phyloP scores from a whole-genome alignment of 2,113 vertebrate genomes.

The Chaetura pelagica region DNA sequence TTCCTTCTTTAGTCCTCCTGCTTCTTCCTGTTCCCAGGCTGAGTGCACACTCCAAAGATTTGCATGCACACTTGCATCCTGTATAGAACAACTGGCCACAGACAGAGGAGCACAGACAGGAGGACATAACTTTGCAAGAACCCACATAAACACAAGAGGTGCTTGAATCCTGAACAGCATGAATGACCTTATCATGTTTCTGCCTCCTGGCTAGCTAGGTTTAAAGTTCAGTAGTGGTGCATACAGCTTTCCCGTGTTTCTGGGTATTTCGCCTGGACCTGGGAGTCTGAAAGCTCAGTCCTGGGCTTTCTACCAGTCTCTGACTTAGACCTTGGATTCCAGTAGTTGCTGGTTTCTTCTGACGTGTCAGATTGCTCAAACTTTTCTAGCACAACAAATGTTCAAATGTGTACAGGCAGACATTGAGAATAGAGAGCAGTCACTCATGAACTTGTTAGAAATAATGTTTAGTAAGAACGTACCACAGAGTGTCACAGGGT shows the following conservation, averaged over 20 bases:
- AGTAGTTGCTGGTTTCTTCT: neutral
- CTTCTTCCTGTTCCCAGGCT: neutral
- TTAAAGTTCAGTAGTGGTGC: neutral
- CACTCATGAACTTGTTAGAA: neutral
- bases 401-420: accelerated
- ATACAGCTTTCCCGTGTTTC: accelerated
- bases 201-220: neutral
- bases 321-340: neutral
- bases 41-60: neutral
- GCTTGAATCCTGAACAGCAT: accelerated
- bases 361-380: neutral
- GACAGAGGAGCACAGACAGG: neutral
- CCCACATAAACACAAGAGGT: neutral
- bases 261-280: neutral
- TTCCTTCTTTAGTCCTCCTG: neutral
- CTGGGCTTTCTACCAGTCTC: neutral
- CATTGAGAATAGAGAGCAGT: neutral
- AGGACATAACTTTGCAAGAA: neutral
- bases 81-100: neutral
- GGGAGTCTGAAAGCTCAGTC: neutral
- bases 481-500: neutral
- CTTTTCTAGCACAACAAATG: neutral
- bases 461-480: neutral
- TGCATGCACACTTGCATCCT: accelerated
- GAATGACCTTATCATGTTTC: neutral